Base-by-base conservation (phyloP, 2,113 vertebrate species). In the Anguilla japonica region DNA sequence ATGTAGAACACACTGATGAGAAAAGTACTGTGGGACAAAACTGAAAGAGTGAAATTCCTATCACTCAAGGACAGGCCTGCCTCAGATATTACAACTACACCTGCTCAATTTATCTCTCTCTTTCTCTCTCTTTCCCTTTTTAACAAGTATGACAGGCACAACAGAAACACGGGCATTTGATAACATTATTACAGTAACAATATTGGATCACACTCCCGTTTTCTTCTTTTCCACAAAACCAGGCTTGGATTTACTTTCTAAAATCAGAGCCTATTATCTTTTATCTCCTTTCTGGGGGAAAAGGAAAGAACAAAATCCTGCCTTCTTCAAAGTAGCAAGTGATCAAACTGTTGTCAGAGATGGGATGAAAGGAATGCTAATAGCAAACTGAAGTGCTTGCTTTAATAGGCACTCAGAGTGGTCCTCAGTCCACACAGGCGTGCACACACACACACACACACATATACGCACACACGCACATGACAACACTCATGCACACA, bases 241-340 rank as follows among this genome's bases (percentile, higher is more conserved):
- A 82, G 87, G 89, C 60, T 83, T 50, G 83, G 84, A 86, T 87
- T 84, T 88, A 15, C 41, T 89, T 90, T 88, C 89, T 87, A 88
- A 87, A 88, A 87, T 91, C 90, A 88, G 87, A 88, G 57, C 83
- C 82, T 87, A 92, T 91, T 91, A 84, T 92, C 89, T 93, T 94
- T 92, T 86, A 92, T 92, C 89, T 88, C 83, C 41, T 85, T 22
- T 18, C 8, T 82, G 29, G 82, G 41, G 79, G 80, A 84, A 71
- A 78, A 14, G 26, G 46, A 34, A 56, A 84, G 57, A 86, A 88
- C 86, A 84, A 84, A 86, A 43, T 80, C 50, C 79, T 81, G 88
- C 94, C 85, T 91, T 90, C 93, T 95, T 95, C 92, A 96, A 95
- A 96, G 93, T 85, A 20, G 88, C 84, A 87, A 84, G 86, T 90